Conservation (phyloP, 2,797 vertebrate genomes). For the Glossophaga mutica region DNA sequence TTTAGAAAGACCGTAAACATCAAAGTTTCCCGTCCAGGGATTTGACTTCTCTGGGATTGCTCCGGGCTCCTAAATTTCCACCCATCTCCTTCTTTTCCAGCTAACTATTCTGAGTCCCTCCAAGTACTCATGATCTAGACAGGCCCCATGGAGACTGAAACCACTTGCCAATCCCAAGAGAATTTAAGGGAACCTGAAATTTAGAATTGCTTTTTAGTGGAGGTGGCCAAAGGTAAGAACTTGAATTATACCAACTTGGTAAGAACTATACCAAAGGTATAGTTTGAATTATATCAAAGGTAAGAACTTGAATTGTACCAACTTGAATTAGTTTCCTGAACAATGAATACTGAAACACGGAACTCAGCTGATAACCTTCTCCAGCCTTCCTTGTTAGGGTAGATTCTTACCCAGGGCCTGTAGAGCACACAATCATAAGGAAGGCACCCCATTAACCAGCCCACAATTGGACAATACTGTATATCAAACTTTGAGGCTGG, state of each 20-base stretch:
- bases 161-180: background rate
- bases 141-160: background rate
- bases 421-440: background rate
- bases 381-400: background rate
- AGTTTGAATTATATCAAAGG: too few relatives aligned
- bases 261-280: too few relatives aligned
- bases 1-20: background rate
- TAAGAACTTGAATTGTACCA: background rate
- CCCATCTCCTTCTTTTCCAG: background rate
- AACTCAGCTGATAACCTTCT: background rate
- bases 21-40: background rate
- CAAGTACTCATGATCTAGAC: background rate
- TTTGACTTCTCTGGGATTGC: background rate
- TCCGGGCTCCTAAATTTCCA: conserved; percentile 14
- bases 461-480: background rate
- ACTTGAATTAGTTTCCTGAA: background rate
- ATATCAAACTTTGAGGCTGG: background rate
- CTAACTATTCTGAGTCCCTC: background rate
- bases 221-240: background rate
- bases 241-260: background rate
- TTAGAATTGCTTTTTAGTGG: background rate
- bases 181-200: background rate
- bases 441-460: background rate
- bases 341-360: background rate
- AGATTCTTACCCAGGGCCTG: background rate